Base-by-base conservation (phyloP, 2,888 invertebrate species). In the Lasioglossum morio region DNA sequence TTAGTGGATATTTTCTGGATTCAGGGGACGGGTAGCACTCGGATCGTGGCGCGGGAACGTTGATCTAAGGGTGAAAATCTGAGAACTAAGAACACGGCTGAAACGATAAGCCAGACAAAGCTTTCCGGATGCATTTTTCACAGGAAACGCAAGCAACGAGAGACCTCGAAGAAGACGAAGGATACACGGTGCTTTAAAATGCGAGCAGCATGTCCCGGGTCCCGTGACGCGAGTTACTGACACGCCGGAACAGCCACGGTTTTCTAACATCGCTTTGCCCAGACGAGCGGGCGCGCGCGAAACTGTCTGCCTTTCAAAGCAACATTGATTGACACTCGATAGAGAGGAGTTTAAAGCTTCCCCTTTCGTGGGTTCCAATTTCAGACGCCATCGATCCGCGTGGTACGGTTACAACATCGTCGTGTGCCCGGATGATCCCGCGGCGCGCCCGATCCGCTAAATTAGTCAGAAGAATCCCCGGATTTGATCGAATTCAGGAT, bases 401-500 rank as follows among this genome's bases (percentile, higher is more conserved):
- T 3, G 66, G 34, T 3, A 63, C 63, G 63, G 30, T 63, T 27
- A 19, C 63, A 30, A 30, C 16, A 30, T 30, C 3, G 69, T 37
- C 66, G 34, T 14, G 10, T 34, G 69, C 69, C 37, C 19, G 34
- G 8, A 0, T 23, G 16, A 34, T 34, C 34, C 34, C 34, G 34
- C 66, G 30, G 8, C 66, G 34, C 66, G 10, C 23, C 34, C 37
- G 37, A 70, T 19, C 14, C 40, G 37, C n/a, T 53, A 79, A 63
- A 82, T 79, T 80, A 82, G 53, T 82, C 80, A 53, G 72, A 79
- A n/a, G 63, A 63, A 79, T 70, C 30, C n/a, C 23, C 23, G 37
- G 23, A 12, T 40, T 70, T 8, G 63, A 76, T 46, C 43, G 57
- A 63, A 34, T 37, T 37, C 77, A 19, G 16, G n/a, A 23, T 37